Conservation (phyloP, 2,797 vertebrate genomes). For the Hafferia zeledoni region DNA sequence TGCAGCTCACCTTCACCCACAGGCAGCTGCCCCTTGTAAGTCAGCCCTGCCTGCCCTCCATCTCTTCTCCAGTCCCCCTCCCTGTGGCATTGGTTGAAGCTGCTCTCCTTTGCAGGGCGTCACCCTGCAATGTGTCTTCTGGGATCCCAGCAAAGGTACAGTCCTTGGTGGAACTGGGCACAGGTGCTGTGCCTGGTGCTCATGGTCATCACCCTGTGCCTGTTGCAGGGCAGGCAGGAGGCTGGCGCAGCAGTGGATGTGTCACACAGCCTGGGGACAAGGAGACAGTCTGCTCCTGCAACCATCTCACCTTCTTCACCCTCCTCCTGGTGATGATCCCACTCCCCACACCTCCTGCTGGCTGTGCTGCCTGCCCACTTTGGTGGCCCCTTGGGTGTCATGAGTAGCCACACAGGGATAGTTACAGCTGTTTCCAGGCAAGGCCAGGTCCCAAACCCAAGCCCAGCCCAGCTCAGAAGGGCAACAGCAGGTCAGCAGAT, state of each 20-base stretch:
- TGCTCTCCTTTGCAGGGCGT: conserved; percentile 13
- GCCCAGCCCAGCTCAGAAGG: not conserved
- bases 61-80: fast-evolving
- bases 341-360: not conserved
- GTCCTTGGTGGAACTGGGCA: fast-evolving
- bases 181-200: fast-evolving
- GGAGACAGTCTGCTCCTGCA: conserved; percentile 53
- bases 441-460: not conserved
- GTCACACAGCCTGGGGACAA: not conserved
- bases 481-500: not conserved
- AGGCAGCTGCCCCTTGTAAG: conserved; percentile 70
- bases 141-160: conserved; percentile 67
- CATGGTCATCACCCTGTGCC: fast-evolving
- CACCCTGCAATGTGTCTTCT: conserved; percentile 61
- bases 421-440: not conserved
- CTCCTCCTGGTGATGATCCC: conserved; percentile 67
- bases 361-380: not conserved
- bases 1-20: conserved; percentile 83
- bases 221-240: conserved; percentile 19
- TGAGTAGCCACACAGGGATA: not conserved
- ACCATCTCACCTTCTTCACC: conserved; percentile 76
- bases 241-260: conserved; percentile 66
- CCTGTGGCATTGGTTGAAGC: fast-evolving
- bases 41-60: not conserved
- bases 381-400: not conserved